These are phyloP conservation scores for Cistogaster globosa DNA, from an alignment of 2,888 invertebrate genomes.

Conservation along the genomic window DNA sequence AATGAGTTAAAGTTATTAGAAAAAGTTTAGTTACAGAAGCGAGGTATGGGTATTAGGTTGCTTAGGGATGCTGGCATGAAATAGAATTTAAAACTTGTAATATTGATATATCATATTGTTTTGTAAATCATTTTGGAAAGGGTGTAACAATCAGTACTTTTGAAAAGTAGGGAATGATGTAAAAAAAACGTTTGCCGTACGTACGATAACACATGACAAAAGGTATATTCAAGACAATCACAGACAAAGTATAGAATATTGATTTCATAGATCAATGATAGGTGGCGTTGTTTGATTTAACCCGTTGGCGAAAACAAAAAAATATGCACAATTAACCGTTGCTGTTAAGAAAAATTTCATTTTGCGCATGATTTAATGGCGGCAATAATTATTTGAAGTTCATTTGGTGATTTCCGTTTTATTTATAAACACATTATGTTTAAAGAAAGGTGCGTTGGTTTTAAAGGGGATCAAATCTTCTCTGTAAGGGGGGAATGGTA, in stretches of 20 bases:
- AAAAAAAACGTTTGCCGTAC: not conserved
- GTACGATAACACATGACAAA: constrained; percentile 53
- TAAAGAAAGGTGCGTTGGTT: not conserved
- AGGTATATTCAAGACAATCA: constrained; percentile 52
- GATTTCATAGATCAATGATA: constrained; percentile 68
- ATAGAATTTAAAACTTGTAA: no score
- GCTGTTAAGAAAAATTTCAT: constrained; percentile 47
- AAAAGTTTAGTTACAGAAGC: no score
- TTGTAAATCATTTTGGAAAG: constrained; percentile 8
- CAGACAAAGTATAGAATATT: constrained; percentile 47
- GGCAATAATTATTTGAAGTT: constrained; percentile 62
- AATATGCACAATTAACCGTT: constrained; percentile 38
- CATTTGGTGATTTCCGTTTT: constrained; percentile 51
- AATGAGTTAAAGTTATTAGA: no score
- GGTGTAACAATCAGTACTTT: constrained; percentile 26
- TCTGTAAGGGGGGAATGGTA: no score
- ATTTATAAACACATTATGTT: constrained; percentile 10
- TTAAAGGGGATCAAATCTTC: not conserved
- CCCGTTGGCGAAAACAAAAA: constrained; percentile 18
- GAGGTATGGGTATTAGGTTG: no score
- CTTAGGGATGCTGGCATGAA: no score
- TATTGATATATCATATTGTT: no score
- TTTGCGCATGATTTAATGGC: constrained; percentile 25
- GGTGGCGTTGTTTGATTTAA: constrained; percentile 65
- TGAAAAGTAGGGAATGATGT: constrained; percentile 1